Evolutionary conservation across 1,140 invertebrate species (phyloP), one percentile per base, ranked within the genome.

Genomic region (Euura lappo): DNA sequence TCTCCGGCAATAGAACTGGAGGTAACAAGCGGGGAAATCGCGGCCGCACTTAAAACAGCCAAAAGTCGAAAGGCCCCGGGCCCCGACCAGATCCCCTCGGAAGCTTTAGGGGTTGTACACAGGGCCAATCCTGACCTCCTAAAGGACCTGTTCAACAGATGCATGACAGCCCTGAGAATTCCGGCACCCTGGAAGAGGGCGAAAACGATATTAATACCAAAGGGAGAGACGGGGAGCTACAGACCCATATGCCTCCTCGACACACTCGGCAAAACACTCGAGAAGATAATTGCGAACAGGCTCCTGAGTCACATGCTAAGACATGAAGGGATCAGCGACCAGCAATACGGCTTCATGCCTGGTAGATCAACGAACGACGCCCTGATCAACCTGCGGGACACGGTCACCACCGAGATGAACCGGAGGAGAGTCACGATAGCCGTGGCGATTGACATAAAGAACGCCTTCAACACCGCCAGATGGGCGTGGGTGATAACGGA

Each of bases 271-370:
- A 82, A 81, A 70, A 60, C 79, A 4, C 69, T 74, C n/a, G 80
- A 83, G 60, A 68, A 42, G 3, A n/a, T 81, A 13, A 65, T 83
- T 3, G 64, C 45, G 47, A 46, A 5, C 0, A 70, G 77, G 44
- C 47, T 80, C 10, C 64, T 75, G 68, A 66, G 8, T 44, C 46
- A 72, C 11, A 13, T 78, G 0, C 67, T 74, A 45, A 11, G 60
- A 1, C 65, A 65, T 5, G 76, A 65, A 13, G 71, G 65, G 6
- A 72, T 81, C 4, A 76, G 75, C 1, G 8, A 47, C 3, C 76
- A 70, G 42, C 85, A 85, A 74, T 85, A 74, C 73, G 84, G 85
- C 2, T 87, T 83, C 67, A 67, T 78, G 51, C 67, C 70, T 71
- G 79, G 80, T 3, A 72, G 66, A 47, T 81, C 79, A 6, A 86